phyloP scores from a whole-genome alignment of 2,797 vertebrate species.

The Gorsachius magnificus region DNA sequence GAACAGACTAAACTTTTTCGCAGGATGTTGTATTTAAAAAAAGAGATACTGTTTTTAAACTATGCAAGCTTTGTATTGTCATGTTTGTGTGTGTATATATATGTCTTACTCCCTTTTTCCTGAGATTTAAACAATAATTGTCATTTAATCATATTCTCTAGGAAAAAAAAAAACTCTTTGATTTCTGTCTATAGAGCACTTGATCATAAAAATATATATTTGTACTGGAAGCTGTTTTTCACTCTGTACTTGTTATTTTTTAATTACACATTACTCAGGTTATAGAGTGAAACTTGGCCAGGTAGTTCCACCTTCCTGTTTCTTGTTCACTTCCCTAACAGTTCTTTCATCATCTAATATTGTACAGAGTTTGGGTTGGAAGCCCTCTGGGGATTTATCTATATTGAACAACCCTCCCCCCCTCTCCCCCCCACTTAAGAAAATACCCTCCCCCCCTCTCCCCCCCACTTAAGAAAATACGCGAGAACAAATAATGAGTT shows the following conservation, averaged over 20 bases:
- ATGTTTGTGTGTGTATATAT: not conserved
- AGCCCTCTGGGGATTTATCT: slow-evolving; percentile 7
- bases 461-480: not conserved
- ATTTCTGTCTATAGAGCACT: not conserved
- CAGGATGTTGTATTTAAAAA: not conserved
- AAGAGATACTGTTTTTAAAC: not conserved
- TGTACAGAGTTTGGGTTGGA: not conserved
- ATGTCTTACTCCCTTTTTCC: not conserved
- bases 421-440: not conserved
- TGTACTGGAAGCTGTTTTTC: slow-evolving; percentile 27
- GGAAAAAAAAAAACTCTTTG: not conserved
- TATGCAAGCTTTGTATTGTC: not conserved
- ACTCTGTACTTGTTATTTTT: not conserved
- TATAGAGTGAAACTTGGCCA: slow-evolving; percentile 21
- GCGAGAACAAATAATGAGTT: not conserved
- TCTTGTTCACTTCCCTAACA: slow-evolving; percentile 3
- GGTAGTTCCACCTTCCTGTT: slow-evolving; percentile 29
- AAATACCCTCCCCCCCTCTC: not conserved
- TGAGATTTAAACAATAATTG: not conserved
- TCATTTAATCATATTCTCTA: not conserved
- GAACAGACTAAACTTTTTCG: not conserved
- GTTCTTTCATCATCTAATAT: slow-evolving; percentile 16
- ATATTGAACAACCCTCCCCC: not conserved
- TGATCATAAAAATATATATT: not conserved
- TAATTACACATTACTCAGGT: not conserved